A percentile compares a stretch with the other conserved stretches of the same genome.
These are phyloP conservation scores for Ciconia nigra DNA, from an alignment of 2,797 vertebrate species.

Conservation along the genomic window DNA sequence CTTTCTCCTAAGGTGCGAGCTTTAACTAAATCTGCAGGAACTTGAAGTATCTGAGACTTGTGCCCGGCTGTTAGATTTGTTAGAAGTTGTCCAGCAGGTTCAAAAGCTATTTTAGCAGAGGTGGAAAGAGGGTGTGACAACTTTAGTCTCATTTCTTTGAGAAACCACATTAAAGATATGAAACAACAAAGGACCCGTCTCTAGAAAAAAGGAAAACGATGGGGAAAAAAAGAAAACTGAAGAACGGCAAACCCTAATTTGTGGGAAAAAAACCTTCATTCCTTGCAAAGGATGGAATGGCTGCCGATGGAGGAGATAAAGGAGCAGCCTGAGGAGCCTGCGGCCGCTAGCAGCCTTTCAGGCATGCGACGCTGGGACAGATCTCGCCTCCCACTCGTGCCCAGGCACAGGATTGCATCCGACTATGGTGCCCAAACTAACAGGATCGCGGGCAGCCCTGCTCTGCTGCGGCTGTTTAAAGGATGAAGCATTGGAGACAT, in stretches of 20 bases:
- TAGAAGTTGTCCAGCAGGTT: neutral
- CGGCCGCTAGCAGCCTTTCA: neutral
- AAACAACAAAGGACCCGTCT: neutral
- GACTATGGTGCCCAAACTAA: accelerated
- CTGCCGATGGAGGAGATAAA: neutral
- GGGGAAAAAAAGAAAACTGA: neutral
- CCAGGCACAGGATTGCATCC: neutral
- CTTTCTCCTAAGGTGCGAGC: neutral
- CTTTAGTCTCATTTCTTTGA: neutral
- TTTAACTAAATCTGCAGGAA: neutral
- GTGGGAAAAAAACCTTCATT: neutral
- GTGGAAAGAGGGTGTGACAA: neutral
- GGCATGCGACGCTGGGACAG: neutral
- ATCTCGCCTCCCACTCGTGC: accelerated
- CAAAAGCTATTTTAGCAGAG: neutral
- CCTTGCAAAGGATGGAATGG: neutral
- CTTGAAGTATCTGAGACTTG: neutral
- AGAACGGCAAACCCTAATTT: neutral
- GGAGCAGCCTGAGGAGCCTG: neutral
- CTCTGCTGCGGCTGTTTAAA: neutral
- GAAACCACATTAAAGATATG: neutral
- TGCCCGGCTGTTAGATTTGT: neutral
- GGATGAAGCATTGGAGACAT: neutral
- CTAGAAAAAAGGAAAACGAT: neutral
- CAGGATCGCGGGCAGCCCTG: neutral